Conservation (phyloP, 2,797 vertebrate genomes). For the Xerus rutilus region DNA sequence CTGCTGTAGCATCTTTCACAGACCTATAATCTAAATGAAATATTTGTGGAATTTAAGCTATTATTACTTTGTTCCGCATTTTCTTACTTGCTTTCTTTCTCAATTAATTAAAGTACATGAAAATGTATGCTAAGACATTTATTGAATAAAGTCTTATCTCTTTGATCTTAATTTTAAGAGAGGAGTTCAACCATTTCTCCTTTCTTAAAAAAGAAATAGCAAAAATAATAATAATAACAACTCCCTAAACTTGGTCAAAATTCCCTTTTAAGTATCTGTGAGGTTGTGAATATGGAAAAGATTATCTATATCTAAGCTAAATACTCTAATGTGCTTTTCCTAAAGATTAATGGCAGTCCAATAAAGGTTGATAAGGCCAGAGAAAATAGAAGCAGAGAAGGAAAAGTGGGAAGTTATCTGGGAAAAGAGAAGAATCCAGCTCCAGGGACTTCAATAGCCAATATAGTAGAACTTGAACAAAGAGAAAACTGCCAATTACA, state of each 20-base stretch:
- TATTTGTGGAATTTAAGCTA: not conserved
- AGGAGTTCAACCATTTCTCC: not conserved
- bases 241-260: not conserved
- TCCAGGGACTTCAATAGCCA: not conserved
- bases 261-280: not conserved
- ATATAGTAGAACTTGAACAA: not conserved
- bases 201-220: not conserved
- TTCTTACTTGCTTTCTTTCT: not conserved
- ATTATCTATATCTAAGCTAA: not conserved
- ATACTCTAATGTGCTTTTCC: not conserved
- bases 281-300: not conserved
- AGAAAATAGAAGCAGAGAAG: not conserved
- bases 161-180: constrained; percentile 38
- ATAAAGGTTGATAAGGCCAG: not conserved
- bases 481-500: not conserved
- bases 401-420: not conserved
- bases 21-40: not conserved
- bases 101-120: not conserved
- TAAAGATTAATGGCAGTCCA: not conserved
- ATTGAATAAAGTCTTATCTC: not conserved
- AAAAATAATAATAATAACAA: not conserved
- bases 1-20: not conserved
- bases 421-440: not conserved
- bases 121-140: not conserved
- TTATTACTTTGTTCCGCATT: not conserved